Evolutionary conservation across 2,113 vertebrate species (phyloP).

Genomic region (Amphiprion percula): DNA sequence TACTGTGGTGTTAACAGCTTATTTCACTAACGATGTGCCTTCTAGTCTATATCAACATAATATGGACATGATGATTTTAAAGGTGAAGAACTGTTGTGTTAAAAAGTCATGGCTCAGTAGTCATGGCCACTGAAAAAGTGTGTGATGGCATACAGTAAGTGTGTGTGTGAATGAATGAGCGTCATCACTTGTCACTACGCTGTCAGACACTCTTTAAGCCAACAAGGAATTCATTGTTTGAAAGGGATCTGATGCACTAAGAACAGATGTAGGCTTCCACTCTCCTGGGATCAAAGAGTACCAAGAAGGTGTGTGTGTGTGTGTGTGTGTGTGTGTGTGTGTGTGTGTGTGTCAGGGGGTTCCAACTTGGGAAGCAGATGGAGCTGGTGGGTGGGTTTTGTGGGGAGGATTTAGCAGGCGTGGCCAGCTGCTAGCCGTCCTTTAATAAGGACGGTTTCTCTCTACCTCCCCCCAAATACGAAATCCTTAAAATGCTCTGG

Average conservation of each 20-base stretch:
- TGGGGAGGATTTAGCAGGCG: conserved; percentile 71
- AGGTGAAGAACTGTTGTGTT: not conserved
- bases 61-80: too few relatives aligned
- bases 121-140: conserved; percentile 14
- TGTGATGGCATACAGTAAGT: not conserved
- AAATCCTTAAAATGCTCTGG: conserved; percentile 38
- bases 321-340: too few relatives aligned
- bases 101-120: not conserved
- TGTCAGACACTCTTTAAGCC: conserved; percentile 40
- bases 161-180: too few relatives aligned
- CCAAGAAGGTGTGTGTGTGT: not conserved
- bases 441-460: conserved; percentile 36
- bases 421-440: conserved; percentile 75
- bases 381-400: conserved; percentile 75
- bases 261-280: conserved; percentile 74
- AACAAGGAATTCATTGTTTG: conserved; percentile 72
- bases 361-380: conserved; percentile 75
- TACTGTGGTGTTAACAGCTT: too few relatives aligned
- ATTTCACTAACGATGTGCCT: too few relatives aligned
- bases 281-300: conserved; percentile 69
- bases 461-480: conserved; percentile 27
- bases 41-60: too few relatives aligned
- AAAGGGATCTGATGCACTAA: conserved; percentile 51
- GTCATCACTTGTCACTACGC: conserved; percentile 40
- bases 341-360: conserved; percentile 25